These are phyloP conservation scores for Engraulis encrasicolus DNA, from an alignment of 2,113 vertebrate species.

Conservation along the genomic window DNA sequence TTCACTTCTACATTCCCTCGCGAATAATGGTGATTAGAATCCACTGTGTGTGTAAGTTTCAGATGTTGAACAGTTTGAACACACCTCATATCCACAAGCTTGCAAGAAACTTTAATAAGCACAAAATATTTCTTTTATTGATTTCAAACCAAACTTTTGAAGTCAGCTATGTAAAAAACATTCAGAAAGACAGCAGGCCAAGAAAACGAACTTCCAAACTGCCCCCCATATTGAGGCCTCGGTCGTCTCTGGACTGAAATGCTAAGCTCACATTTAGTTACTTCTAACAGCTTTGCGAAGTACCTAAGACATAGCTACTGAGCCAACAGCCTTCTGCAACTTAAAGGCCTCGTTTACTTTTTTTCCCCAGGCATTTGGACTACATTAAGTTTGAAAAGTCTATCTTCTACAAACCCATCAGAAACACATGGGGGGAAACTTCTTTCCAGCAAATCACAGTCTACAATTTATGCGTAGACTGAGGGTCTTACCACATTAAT, in stretches of 20 bases:
- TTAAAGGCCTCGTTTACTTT: slow-evolving; percentile 6
- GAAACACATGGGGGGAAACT: too few species aligned
- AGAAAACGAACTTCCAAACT: neutral
- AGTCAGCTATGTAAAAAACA: slow-evolving; percentile 12
- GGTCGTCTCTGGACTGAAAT: neutral
- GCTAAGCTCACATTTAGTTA: neutral
- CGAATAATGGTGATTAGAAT: neutral
- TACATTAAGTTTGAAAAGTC: neutral
- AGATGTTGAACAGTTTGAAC: neutral
- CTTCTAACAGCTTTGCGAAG: neutral
- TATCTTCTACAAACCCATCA: neutral
- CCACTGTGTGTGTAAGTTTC: neutral
- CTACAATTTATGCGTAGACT: neutral
- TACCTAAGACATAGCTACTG: neutral
- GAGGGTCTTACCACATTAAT: neutral
- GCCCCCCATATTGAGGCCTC: neutral
- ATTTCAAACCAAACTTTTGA: slow-evolving; percentile 21
- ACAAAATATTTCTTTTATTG: neutral
- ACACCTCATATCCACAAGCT: neutral
- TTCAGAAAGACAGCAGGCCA: neutral
- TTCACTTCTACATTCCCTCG: neutral
- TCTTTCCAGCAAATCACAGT: neutral
- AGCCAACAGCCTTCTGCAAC: slow-evolving; percentile 8
- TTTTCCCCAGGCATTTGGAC: neutral
- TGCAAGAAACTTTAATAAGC: neutral